phyloP scores from a whole-genome alignment of 2,888 invertebrate genomes.

The Notodonta ziczac region DNA sequence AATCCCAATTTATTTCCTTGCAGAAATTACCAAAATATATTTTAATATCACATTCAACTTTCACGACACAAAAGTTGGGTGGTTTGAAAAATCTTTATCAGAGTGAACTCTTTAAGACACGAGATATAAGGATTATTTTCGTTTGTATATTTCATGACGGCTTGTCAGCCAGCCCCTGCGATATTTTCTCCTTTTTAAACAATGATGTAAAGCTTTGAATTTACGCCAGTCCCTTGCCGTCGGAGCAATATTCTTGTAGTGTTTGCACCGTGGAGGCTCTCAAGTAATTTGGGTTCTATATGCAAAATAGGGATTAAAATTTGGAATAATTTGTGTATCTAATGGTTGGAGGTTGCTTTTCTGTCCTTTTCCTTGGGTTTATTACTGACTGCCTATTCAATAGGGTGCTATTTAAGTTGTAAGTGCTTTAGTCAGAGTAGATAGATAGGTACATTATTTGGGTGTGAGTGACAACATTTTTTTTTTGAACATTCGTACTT shows the following conservation, averaged over 20 bases:
- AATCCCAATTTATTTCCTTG: slow-evolving; percentile 23
- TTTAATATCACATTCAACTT: slow-evolving; percentile 37
- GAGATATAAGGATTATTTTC: slow-evolving; percentile 16
- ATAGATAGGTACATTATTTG: no score
- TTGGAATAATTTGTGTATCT: background rate
- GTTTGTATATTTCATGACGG: slow-evolving; percentile 15
- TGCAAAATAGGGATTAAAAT: slow-evolving; percentile 2
- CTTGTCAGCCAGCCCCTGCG: slow-evolving; percentile 23
- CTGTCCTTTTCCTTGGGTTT: no score
- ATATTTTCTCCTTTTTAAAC: slow-evolving; percentile 63
- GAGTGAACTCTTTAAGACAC: slow-evolving; percentile 11
- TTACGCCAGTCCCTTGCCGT: slow-evolving; percentile 61
- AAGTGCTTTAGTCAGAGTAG: background rate
- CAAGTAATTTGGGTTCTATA: slow-evolving; percentile 41
- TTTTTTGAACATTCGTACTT: no score
- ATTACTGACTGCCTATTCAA: no score
- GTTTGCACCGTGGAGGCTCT: slow-evolving; percentile 50
- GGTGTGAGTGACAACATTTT: no score
- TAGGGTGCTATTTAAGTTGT: no score
- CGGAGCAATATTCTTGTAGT: slow-evolving; percentile 66
- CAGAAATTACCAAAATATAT: slow-evolving; percentile 34
- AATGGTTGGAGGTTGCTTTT: no score
- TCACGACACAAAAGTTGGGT: slow-evolving; percentile 29
- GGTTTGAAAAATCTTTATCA: background rate
- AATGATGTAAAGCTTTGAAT: slow-evolving; percentile 74